Base-by-base conservation (phyloP, 2,113 vertebrate genomes). In the Melospiza melodia region DNA sequence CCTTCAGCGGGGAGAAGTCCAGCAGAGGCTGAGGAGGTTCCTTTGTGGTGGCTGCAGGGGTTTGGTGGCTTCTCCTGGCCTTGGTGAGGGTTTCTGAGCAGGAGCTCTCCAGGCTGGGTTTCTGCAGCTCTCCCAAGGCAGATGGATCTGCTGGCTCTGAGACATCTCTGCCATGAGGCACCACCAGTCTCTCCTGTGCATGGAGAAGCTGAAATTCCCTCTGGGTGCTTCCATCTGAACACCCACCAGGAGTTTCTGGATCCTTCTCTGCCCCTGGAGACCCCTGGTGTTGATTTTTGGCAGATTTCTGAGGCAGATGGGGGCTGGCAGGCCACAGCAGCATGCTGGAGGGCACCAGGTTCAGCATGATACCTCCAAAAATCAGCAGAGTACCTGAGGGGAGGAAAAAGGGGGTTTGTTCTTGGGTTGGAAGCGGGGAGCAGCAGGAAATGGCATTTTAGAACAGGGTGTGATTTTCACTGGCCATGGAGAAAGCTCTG, bases 261-360 rank as follows among this genome's bases (percentile, higher is more conserved):
- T 75, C 66, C 25, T 23, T 6, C 63, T 30, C 48, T 41, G 41
- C 39, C 57, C 0, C 6, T 23, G 12, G 6, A 52, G 62, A 19
- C 13, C 21, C 58, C 5, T 0, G 8, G 7, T 18, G 31, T 25
- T 51, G 76, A 1, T 61, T 72, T 77, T 14, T 4, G 14, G 37
- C n/a, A 13, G 67, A 19, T 54, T 8, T 7, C 10, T 14, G 80
- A 3, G 96, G 58, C 2, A 15, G 84, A 25, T 51, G 98, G 71
- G 97, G 55, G 12, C 97, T 73, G 66, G 96, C 87, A 7, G 99
- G 98, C 72, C 98, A 96, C 97, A 99, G 97, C 63, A 99, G 96
- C 99, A 99, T 98, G 91, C 98, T 99, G 51, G 99, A 98, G 66
- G 99, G 99, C 62, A 99, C 98, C 51, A 99, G 96, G 96, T 99